These are phyloP conservation scores for Sphaerophoria taeniata DNA, from an alignment of 2,888 invertebrate species.

Conservation along the genomic window DNA sequence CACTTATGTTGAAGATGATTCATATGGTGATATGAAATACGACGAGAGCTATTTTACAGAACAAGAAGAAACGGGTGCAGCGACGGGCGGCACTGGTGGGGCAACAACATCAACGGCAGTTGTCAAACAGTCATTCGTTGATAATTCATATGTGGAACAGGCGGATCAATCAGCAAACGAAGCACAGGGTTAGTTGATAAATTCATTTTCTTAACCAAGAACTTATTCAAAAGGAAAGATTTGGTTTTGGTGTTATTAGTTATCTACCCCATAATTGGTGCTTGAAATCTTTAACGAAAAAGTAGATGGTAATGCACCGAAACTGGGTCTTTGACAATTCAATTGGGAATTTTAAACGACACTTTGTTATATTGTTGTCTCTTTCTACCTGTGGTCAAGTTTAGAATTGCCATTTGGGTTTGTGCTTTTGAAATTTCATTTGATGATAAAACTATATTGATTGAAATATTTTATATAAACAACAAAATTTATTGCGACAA, in stretches of 20 bases:
- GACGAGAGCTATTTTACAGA: constrained; percentile 83
- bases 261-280: background rate
- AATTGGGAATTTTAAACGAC: constrained; percentile 60
- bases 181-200: constrained; percentile 83
- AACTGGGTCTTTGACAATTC: constrained; percentile 55
- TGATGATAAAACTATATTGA: constrained; percentile 35
- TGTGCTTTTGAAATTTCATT: constrained; percentile 44
- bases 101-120: constrained; percentile 81
- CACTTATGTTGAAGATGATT: constrained; percentile 87
- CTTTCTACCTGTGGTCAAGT: background rate
- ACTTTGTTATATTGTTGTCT: background rate
- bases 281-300: background rate
- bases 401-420: constrained; percentile 58
- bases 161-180: constrained; percentile 82
- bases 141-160: constrained; percentile 82
- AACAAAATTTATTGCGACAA: constrained; percentile 3
- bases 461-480: constrained; percentile 25
- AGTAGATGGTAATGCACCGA: constrained; percentile 16
- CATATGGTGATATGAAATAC: constrained; percentile 86
- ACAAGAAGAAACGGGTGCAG: constrained; percentile 81
- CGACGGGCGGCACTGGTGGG: constrained; percentile 76
- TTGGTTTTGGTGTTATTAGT: constrained; percentile 43
- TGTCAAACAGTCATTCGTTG: constrained; percentile 80
- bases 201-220: constrained; percentile 32
- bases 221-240: constrained; percentile 45